Conservation (phyloP, 2,888 invertebrate species). For the Cerceris rybyensis region DNA sequence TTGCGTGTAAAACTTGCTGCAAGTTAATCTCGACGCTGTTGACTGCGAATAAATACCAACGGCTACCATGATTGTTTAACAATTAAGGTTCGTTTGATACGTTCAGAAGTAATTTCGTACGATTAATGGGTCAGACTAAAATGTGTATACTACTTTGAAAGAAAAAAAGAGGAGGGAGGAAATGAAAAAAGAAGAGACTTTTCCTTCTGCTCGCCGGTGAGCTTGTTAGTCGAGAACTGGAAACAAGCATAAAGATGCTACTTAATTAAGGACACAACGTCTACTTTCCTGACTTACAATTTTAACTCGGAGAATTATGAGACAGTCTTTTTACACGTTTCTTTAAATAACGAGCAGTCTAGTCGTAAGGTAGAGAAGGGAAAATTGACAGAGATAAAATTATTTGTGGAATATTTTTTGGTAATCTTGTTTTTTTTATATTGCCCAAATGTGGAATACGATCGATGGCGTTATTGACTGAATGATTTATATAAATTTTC, state of each 20-base stretch:
- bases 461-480: conserved; percentile 21
- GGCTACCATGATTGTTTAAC: conserved; percentile 22
- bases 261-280: conserved; percentile 47
- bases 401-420: no score
- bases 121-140: no score
- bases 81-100: background rate
- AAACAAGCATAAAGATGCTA: conserved; percentile 32
- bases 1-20: conserved; percentile 37
- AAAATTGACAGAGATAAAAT: no score
- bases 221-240: conserved; percentile 31
- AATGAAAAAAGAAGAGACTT: background rate
- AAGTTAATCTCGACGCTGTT: conserved; percentile 43
- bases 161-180: background rate
- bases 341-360: conserved; percentile 5
- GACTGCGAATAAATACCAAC: conserved; percentile 11
- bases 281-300: conserved; percentile 40
- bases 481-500: conserved; percentile 32
- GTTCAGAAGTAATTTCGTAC: no score
- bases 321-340: conserved; percentile 1
- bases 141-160: background rate
- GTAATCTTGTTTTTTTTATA: conserved; percentile 30
- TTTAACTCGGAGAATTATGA: conserved; percentile 13
- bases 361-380: background rate
- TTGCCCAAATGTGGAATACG: conserved; percentile 24
- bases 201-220: background rate